Conservation (phyloP, 2,888 invertebrate genomes). For the Stenichneumon culpator region DNA sequence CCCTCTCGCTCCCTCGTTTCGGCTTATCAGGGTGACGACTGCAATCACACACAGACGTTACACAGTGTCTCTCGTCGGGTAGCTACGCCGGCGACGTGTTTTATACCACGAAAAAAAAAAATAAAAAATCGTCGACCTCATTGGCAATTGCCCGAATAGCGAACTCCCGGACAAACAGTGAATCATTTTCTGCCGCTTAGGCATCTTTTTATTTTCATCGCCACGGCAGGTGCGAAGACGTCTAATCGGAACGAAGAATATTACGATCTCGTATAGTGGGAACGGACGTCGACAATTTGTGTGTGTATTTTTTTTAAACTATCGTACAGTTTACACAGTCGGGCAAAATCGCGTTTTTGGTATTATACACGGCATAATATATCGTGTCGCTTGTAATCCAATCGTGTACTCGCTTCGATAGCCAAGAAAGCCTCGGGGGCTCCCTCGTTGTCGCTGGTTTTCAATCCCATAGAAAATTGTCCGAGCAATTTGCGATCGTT, state of each 20-base stretch:
- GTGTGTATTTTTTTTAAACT: not conserved
- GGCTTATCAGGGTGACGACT: constrained; percentile 66
- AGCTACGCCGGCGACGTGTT: constrained; percentile 25
- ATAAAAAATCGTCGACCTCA: constrained; percentile 51
- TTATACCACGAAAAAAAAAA: constrained; percentile 3
- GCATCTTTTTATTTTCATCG: constrained; percentile 25
- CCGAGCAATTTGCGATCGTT: constrained; percentile 83
- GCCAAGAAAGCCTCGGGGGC: constrained; percentile 65
- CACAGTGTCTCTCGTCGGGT: constrained; percentile 39
- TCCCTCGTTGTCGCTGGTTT: constrained; percentile 25
- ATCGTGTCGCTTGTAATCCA: constrained; percentile 71
- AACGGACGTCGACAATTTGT: constrained; percentile 25
- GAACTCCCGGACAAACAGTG: constrained; percentile 61
- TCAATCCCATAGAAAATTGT: constrained; percentile 76
- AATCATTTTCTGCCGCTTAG: constrained; percentile 60
- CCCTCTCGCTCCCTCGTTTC: constrained; percentile 44
- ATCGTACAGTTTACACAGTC: constrained; percentile 22
- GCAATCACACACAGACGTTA: constrained; percentile 55
- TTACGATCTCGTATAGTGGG: not conserved
- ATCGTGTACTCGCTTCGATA: constrained; percentile 71
- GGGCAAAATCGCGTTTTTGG: constrained; percentile 47
- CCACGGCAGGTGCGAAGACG: constrained; percentile 48
- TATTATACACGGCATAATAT: constrained; percentile 44
- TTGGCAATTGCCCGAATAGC: constrained; percentile 54
- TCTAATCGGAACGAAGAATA: constrained; percentile 28